These are phyloP conservation scores for Lumbricus terrestris DNA, from an alignment of 2,888 invertebrate species.

Conservation along the genomic window DNA sequence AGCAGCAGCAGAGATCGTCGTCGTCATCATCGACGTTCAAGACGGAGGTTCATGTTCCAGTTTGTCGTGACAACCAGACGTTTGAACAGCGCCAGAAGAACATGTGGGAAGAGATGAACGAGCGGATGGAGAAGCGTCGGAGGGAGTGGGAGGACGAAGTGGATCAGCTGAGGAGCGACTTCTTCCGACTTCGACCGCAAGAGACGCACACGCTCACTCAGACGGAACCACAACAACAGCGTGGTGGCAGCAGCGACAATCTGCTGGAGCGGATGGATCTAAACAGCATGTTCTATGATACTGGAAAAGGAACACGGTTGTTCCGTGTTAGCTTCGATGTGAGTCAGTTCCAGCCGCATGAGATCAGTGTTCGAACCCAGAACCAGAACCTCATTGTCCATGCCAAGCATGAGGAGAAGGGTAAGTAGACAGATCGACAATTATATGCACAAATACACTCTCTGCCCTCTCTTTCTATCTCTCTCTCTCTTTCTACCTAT, in stretches of 20 bases:
- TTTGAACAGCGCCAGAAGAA: constrained; percentile 56
- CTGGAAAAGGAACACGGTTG: neutral
- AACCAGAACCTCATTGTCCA: constrained; percentile 38
- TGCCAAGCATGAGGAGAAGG: constrained; percentile 40
- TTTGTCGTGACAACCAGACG: constrained; percentile 52
- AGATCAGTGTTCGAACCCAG: constrained; percentile 41
- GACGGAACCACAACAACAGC: neutral
- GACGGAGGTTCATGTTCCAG: constrained; percentile 56
- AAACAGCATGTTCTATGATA: constrained; percentile 36
- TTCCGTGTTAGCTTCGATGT: constrained; percentile 43
- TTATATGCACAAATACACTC: neutral
- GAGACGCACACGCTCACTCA: neutral
- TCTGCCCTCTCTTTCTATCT: neutral
- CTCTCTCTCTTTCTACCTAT: too few species aligned
- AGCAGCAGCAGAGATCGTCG: neutral
- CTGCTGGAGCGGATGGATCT: constrained; percentile 35
- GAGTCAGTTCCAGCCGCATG: constrained; percentile 42
- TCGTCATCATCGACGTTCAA: constrained; percentile 47
- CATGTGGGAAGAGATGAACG: constrained; percentile 46
- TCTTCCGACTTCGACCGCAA: constrained; percentile 50
- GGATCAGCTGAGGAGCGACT: constrained; percentile 53
- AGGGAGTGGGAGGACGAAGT: constrained; percentile 41
- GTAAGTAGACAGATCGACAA: neutral
- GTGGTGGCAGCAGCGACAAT: constrained; percentile 10
- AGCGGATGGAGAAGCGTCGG: constrained; percentile 37